Conservation (phyloP, 2,113 vertebrate genomes). For the Nothoprocta perdicaria region DNA sequence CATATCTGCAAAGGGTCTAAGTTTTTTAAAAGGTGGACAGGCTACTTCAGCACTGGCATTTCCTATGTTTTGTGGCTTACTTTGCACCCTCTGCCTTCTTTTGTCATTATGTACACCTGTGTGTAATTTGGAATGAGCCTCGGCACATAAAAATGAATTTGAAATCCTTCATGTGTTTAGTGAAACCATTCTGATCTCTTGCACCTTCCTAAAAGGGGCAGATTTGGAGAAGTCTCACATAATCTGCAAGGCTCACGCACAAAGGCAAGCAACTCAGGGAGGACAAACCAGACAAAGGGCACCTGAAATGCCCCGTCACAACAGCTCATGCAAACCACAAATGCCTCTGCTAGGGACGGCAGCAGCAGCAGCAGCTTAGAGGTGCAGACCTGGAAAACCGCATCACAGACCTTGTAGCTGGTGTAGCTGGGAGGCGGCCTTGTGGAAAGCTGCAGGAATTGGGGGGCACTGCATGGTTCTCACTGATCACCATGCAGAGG, state of each 20-base stretch:
- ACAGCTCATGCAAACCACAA: neutral
- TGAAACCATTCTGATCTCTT: neutral
- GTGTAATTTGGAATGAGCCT: neutral
- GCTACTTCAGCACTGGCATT: neutral
- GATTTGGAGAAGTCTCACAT: neutral
- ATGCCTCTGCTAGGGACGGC: neutral
- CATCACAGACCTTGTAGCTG: neutral
- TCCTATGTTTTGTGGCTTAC: neutral
- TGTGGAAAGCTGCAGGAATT: fast-evolving
- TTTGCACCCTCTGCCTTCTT: neutral
- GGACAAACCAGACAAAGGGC: neutral
- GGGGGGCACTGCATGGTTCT: neutral
- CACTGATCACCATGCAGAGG: neutral
- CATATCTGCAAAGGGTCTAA: neutral
- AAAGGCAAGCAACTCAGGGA: neutral
- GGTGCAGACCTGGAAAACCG: neutral
- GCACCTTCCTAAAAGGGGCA: neutral
- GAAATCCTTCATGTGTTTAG: neutral
- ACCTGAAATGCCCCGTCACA: neutral
- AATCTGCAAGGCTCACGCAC: neutral
- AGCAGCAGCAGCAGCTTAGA: neutral
- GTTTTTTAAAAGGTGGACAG: neutral
- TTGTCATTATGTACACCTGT: neutral
- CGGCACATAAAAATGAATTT: no score
- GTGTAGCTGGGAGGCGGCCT: neutral